These are phyloP conservation scores for Pteria penguin DNA, from an alignment of 2,888 invertebrate genomes.

Conservation along the genomic window DNA sequence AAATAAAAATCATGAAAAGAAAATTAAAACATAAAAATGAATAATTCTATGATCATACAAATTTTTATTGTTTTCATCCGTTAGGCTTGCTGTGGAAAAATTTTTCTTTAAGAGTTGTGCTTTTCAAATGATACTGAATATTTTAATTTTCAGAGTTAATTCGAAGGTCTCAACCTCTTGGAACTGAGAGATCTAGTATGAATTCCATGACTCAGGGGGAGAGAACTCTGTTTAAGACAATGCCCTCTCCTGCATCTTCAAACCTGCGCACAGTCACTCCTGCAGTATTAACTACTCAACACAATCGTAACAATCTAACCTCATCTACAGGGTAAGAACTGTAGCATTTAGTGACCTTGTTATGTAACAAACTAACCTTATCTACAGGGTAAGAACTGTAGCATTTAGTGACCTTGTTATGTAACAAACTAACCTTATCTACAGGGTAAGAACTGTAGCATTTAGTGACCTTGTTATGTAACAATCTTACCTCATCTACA, in stretches of 20 bases:
- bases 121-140: too few species aligned
- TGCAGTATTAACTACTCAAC: constrained; percentile 69
- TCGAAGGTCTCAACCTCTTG: constrained; percentile 50
- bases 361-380: constrained; percentile 41
- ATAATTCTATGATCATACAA: too few species aligned
- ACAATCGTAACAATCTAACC: constrained; percentile 65
- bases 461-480: too few species aligned
- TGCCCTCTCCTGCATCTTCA: constrained; percentile 44
- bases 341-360: too few species aligned
- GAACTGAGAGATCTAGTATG: constrained; percentile 19
- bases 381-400: constrained; percentile 31
- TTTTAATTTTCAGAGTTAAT: constrained; percentile 48
- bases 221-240: constrained; percentile 40
- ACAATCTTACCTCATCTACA: constrained; percentile 35
- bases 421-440: too few species aligned
- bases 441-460: too few species aligned
- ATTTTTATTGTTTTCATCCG: too few species aligned
- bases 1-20: too few species aligned
- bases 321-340: constrained; percentile 29
- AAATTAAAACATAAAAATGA: too few species aligned
- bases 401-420: too few species aligned
- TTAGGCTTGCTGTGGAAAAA: too few species aligned
- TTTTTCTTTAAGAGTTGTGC: too few species aligned
- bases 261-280: constrained; percentile 69
- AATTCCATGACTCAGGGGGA: constrained; percentile 33